Conservation (phyloP, 2,888 invertebrate species). For the Mantis religiosa region DNA sequence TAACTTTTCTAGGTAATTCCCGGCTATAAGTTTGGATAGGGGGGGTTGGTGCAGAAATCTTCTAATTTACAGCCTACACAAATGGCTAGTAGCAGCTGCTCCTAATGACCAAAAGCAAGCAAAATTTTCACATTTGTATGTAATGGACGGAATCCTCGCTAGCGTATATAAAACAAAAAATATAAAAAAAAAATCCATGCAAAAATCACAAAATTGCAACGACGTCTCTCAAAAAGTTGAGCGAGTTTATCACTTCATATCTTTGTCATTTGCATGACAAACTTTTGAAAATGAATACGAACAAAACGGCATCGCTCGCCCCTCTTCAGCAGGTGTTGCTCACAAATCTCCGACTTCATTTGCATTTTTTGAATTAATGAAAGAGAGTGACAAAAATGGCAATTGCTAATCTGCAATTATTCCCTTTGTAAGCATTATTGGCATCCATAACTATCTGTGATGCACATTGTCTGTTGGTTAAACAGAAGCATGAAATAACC, state of each 20-base stretch:
- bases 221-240: neutral
- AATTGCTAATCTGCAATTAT: no score
- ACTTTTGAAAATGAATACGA: no score
- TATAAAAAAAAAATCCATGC: neutral
- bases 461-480: no score
- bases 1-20: slow-evolving; percentile 7
- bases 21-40: neutral
- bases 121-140: neutral
- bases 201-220: neutral
- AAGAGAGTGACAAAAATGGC: no score
- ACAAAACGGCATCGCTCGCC: no score
- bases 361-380: no score
- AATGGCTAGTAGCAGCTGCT: slow-evolving; percentile 1
- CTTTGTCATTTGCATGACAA: neutral
- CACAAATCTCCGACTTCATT: no score
- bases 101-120: neutral
- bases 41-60: neutral
- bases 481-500: no score
- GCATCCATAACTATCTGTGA: no score
- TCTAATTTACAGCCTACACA: slow-evolving; percentile 12
- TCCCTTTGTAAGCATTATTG: no score
- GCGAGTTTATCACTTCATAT: no score
- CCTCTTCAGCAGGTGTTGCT: no score
- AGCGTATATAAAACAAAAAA: neutral
- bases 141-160: neutral